Percentiles rank a stretch among this genome's conserved stretches.
These are phyloP conservation scores for Alcis repandata DNA, from an alignment of 2,888 invertebrate genomes.

Conservation along the genomic window DNA sequence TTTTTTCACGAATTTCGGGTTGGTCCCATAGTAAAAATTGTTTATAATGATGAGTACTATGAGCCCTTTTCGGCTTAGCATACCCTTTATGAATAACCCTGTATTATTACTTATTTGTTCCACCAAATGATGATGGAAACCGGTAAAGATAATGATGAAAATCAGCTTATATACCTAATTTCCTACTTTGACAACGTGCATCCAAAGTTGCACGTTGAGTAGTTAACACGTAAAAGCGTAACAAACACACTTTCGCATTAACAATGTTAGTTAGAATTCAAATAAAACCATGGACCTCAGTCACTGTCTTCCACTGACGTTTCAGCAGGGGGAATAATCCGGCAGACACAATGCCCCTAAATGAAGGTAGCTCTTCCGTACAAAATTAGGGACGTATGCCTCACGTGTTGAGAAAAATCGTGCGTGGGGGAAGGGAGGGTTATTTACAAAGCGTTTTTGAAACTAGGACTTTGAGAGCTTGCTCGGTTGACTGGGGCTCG, in stretches of 20 bases:
- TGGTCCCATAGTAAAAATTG: too few species aligned
- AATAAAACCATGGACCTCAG: slow-evolving; percentile 8
- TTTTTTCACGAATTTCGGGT: too few species aligned
- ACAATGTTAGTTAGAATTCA: too few species aligned
- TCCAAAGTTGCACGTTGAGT: too few species aligned
- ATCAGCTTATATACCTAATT: too few species aligned
- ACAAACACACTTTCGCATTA: background rate
- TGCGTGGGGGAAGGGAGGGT: slow-evolving; percentile 32
- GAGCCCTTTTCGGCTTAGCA: too few species aligned
- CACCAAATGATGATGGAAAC: too few species aligned
- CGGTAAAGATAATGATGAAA: too few species aligned
- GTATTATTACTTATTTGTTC: too few species aligned
- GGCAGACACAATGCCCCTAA: slow-evolving; percentile 69
- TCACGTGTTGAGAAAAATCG: slow-evolving; percentile 57
- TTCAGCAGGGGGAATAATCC: slow-evolving; percentile 60
- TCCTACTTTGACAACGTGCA: too few species aligned
- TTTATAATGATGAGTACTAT: too few species aligned
- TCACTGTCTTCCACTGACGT: slow-evolving; percentile 19
- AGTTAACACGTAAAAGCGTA: background rate
- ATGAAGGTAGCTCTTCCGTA: slow-evolving; percentile 67
- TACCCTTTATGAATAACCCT: too few species aligned
- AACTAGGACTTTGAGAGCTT: slow-evolving; percentile 24
- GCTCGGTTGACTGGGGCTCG: slow-evolving; percentile 5
- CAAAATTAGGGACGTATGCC: slow-evolving; percentile 66
- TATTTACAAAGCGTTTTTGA: slow-evolving; percentile 48